Base-by-base conservation (phyloP, 1,140 invertebrate species). In the Atta texana region DNA sequence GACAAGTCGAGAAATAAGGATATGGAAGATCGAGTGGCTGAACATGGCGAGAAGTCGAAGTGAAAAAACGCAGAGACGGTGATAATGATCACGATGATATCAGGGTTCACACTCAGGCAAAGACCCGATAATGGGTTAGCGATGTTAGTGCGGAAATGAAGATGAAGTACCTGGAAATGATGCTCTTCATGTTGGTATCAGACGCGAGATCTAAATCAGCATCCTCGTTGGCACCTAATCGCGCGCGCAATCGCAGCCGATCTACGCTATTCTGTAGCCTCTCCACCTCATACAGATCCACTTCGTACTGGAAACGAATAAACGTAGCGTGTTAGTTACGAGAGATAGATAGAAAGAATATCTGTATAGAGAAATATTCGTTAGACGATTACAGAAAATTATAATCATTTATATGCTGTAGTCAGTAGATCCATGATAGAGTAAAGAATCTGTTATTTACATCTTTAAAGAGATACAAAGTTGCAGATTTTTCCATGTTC, bases 141-240 rank as follows among this genome's bases (percentile, higher is more conserved):
- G 21, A 28, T 8, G 57, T 18, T 51, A 63, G 7, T 39, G 51
- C 39, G 85, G 87, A 90, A 88, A 90, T 90, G 74, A 91, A 89
- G 89, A 92, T 92, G 88, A 90, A 91, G 93, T 96, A 97, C 97
- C 97, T 97, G 89, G 97, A 96, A 92, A 97, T 97, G 91, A 97
- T 97, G 93, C 96, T 97, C 95, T 97, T 97, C 97, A 97, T 97
- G 94, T 97, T 97, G 88, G 96, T 97, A 93, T 97, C 97, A 24
- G 93, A 92, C 68, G 93, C 93, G 84, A 93, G 90, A 87, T 97
- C 94, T 95, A 94, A 96, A 95, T 92, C 96, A 92, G 59, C 96
- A 95, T 94, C 95, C 92, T 94, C 95, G 87, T 92, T 92, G 51
- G 93, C 89, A 76, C 94, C 93, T 89, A 94, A 93, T 87, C 94